Evolutionary conservation across 2,797 vertebrate genomes (phyloP).

Genomic region (Spondyliosoma cantharus): DNA sequence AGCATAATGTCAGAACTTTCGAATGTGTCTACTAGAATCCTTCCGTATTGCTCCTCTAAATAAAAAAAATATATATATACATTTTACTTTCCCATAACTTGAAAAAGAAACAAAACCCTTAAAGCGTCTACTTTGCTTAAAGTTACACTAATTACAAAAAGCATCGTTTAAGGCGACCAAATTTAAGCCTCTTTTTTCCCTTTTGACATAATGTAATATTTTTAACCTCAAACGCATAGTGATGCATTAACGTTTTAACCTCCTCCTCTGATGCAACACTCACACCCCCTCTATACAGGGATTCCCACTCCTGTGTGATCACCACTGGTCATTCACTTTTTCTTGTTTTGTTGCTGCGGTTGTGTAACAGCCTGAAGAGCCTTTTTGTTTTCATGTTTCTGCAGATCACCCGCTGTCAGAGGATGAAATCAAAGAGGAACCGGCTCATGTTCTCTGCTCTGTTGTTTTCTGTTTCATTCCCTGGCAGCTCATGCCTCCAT

Average conservation of each 20-base stretch:
- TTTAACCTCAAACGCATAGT: background rate
- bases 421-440: conserved; percentile 52
- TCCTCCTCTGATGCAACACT: conserved; percentile 50
- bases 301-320: conserved; percentile 52
- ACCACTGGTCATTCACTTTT: conserved; percentile 37
- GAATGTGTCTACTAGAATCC: too few species aligned
- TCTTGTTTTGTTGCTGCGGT: conserved; percentile 55
- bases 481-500: conserved; percentile 39
- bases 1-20: too few species aligned
- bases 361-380: conserved; percentile 59
- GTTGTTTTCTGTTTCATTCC: conserved; percentile 44
- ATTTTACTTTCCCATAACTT: background rate
- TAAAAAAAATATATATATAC: too few species aligned
- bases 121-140: background rate
- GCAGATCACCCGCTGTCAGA: conserved; percentile 47
- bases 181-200: background rate
- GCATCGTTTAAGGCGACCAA: too few species aligned
- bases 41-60: too few species aligned
- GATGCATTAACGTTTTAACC: background rate
- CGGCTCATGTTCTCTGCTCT: conserved; percentile 41
- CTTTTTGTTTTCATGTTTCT: conserved; percentile 59
- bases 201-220: background rate
- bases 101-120: background rate
- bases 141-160: background rate
- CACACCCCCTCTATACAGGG: conserved; percentile 59